These are phyloP conservation scores for Eupeodes latifasciatus DNA, from an alignment of 2,888 invertebrate species.

Conservation along the genomic window DNA sequence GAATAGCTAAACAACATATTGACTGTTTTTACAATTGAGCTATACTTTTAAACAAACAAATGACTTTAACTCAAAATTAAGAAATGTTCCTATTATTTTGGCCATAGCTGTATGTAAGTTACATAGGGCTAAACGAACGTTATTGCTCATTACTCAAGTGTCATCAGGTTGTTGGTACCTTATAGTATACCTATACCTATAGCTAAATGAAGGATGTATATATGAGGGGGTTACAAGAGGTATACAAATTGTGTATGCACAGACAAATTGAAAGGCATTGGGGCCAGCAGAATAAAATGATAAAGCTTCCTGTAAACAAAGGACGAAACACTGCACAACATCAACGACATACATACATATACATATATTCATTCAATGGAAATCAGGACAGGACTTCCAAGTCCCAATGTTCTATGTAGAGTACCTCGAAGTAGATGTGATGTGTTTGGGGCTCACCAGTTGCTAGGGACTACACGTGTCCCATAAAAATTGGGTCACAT, in stretches of 20 bases:
- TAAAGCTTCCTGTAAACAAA: constrained; percentile 13
- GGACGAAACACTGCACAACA: neutral
- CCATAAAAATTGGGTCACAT: constrained; percentile 49
- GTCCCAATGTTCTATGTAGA: neutral
- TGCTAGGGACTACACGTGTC: constrained; percentile 48
- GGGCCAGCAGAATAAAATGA: constrained; percentile 25
- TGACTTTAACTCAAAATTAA: too few relatives aligned
- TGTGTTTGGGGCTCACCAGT: constrained; percentile 39
- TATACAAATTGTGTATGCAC: constrained; percentile 11
- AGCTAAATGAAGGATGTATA: neutral
- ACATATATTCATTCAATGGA: constrained; percentile 23
- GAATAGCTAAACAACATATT: too few relatives aligned
- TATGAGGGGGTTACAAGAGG: neutral
- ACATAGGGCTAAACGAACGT: constrained; percentile 13
- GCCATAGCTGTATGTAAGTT: too few relatives aligned
- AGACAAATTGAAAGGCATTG: constrained; percentile 27
- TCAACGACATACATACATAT: neutral
- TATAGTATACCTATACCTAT: too few relatives aligned
- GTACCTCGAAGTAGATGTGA: neutral
- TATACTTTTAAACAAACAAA: too few relatives aligned
- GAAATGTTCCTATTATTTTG: too few relatives aligned
- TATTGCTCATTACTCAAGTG: constrained; percentile 51
- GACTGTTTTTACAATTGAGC: too few relatives aligned
- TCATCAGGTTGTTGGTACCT: neutral
- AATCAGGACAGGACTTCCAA: constrained; percentile 45